Evolutionary conservation across 2,113 vertebrate species (phyloP).

Genomic region (Erythrocercus mccallii): DNA sequence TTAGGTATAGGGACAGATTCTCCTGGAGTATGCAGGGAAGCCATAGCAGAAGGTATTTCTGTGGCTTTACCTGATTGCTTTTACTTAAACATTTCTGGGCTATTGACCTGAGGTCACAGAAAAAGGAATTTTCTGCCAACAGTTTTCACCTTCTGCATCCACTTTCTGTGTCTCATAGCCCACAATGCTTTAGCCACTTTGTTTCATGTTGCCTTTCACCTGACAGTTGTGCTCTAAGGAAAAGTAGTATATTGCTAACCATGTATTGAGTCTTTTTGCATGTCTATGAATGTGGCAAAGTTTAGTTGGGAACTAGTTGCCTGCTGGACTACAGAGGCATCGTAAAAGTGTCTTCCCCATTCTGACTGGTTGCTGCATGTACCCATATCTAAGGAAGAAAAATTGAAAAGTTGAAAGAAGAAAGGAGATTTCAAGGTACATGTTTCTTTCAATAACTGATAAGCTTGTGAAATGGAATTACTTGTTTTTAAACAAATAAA

Average conservation of each 20-base stretch:
- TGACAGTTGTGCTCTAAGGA: neutral
- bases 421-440: slow-evolving; percentile 62
- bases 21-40: neutral
- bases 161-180: neutral
- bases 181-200: neutral
- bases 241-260: slow-evolving; percentile 43
- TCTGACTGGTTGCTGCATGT: slow-evolving; percentile 67
- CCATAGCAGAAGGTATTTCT: neutral
- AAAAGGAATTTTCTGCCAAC: neutral
- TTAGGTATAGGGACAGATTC: neutral
- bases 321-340: slow-evolving; percentile 66
- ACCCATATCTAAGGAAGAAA: slow-evolving; percentile 65
- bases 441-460: slow-evolving; percentile 36
- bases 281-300: slow-evolving; percentile 60
- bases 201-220: slow-evolving; percentile 2
- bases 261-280: slow-evolving; percentile 77
- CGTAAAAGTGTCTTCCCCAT: slow-evolving; percentile 62
- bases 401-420: slow-evolving; percentile 52
- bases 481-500: neutral
- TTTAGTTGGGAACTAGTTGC: slow-evolving; percentile 59
- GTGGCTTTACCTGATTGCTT: neutral
- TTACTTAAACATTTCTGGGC: neutral
- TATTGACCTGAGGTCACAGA: neutral
- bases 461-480: slow-evolving; percentile 20
- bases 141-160: neutral